Conservation (phyloP, 2,797 vertebrate species). For the Astyanax mexicanus region DNA sequence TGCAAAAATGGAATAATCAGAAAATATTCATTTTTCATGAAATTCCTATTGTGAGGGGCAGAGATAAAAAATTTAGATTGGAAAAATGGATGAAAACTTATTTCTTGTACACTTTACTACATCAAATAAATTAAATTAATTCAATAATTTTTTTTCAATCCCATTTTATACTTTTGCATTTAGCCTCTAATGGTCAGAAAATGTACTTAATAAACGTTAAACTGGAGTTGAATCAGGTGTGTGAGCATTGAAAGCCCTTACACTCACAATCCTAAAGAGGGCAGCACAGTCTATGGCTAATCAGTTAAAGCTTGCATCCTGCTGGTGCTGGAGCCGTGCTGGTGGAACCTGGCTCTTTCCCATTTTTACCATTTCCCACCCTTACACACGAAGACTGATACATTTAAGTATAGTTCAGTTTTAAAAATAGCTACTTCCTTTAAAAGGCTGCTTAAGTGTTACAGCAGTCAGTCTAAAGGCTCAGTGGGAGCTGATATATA, state of each 20-base stretch:
- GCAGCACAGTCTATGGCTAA: constrained; percentile 41
- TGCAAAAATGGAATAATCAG: too few relatives aligned
- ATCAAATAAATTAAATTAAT: too few relatives aligned
- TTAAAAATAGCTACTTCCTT: neutral
- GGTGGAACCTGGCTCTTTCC: neutral
- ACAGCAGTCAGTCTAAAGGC: neutral
- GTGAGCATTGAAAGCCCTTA: neutral
- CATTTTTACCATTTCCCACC: neutral
- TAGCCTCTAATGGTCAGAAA: too few relatives aligned
- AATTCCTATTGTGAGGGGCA: too few relatives aligned
- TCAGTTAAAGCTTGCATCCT: neutral
- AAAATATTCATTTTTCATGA: too few relatives aligned
- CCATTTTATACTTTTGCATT: too few relatives aligned
- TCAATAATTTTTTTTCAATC: too few relatives aligned
- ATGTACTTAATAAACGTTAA: too few relatives aligned
- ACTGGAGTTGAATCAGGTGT: too few relatives aligned
- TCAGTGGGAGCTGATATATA: neutral
- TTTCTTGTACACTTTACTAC: too few relatives aligned
- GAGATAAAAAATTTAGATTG: too few relatives aligned
- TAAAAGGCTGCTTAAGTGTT: neutral
- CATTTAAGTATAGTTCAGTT: neutral
- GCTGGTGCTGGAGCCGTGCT: neutral
- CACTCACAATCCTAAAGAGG: constrained; percentile 45
- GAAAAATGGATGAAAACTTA: too few relatives aligned
- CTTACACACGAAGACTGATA: neutral